Evolutionary conservation across 2,113 vertebrate genomes (phyloP), one percentile per base, ranked within the genome.

Genomic region (Baryphthengus martii): DNA sequence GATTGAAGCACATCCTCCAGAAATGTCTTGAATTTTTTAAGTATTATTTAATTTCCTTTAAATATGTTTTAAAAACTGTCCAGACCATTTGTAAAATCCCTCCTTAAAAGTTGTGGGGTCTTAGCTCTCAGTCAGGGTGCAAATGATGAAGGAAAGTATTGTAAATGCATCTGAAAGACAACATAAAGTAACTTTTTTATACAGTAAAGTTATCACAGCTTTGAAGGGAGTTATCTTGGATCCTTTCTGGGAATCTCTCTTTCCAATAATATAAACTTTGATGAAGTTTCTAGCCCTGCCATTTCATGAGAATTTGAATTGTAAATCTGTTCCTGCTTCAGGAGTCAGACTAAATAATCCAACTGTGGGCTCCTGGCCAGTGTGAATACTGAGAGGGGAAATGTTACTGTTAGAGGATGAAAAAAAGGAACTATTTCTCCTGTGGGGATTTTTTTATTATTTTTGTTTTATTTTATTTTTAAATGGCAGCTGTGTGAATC

Each of bases 301-400:
- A 0, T 95, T 96, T 90, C 82, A 73, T 85, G 92, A 86, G 85
- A 94, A 92, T 96, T 91, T 90, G 83, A 90, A 93, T 90, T 88
- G 70, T 92, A 96, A 94, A 95, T 92, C 83, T 94, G 56, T 87
- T 93, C 68, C 44, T 93, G 75, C 81, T 84, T 89, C 47, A 45
- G 87, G 87, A 94, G 85, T 95, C 79, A 76, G 82, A 84, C 88
- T 91, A 91, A 96, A 95, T 96, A 94, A 89, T 90, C 70, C 72
- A 63, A 24, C 53, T 10, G 0, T 8, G 65, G 92, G 85, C 83
- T 67, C 42, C 59, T 0, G 2, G 86, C 87, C 95, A 95, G 81
- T 71, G 72, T 31, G 87, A 82, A 31, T 25, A 62, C 50, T 92
- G 81, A 65, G 76, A 95, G 85, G 73, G 61, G 66, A 94, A 96